Evolutionary conservation across 2,113 vertebrate species (phyloP).

Genomic region (Nothobranchius furzeri): DNA sequence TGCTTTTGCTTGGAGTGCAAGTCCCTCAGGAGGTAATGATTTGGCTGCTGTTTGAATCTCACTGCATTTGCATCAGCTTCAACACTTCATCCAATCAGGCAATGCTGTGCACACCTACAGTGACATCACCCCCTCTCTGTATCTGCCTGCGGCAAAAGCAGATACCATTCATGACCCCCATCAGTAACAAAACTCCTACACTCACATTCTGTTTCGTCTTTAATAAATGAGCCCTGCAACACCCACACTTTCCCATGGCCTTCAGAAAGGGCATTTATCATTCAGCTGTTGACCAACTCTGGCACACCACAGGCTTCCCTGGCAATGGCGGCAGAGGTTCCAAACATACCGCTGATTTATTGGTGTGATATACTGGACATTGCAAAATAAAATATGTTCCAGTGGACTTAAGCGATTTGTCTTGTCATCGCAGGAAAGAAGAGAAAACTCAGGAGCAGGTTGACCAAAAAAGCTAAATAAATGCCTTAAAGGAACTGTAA

Average conservation of each 20-base stretch:
- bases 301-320: constrained; percentile 45
- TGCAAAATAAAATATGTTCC: constrained; percentile 71
- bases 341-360: constrained; percentile 67
- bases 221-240: constrained; percentile 66
- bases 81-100: constrained; percentile 46
- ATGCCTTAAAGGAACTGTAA: background rate
- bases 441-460: constrained; percentile 27
- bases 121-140: constrained; percentile 54
- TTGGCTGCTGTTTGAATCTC: constrained; percentile 17
- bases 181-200: constrained; percentile 57
- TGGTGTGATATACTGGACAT: constrained; percentile 70
- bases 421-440: constrained; percentile 52
- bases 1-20: constrained; percentile 33
- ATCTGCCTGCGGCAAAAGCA: constrained; percentile 46
- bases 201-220: constrained; percentile 61
- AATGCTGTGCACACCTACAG: constrained; percentile 35
- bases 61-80: constrained; percentile 45
- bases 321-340: constrained; percentile 51
- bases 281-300: constrained; percentile 66
- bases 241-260: constrained; percentile 59
- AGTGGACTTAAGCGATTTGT: constrained; percentile 62
- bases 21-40: constrained; percentile 24
- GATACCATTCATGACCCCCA: constrained; percentile 59
- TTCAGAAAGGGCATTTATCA: constrained; percentile 68
- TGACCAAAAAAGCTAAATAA: constrained; percentile 49